A percentile compares a stretch with the other conserved stretches of the same genome.
Conservation (phyloP, 1,140 invertebrate genomes). For the Drosophila sturtevanti region DNA sequence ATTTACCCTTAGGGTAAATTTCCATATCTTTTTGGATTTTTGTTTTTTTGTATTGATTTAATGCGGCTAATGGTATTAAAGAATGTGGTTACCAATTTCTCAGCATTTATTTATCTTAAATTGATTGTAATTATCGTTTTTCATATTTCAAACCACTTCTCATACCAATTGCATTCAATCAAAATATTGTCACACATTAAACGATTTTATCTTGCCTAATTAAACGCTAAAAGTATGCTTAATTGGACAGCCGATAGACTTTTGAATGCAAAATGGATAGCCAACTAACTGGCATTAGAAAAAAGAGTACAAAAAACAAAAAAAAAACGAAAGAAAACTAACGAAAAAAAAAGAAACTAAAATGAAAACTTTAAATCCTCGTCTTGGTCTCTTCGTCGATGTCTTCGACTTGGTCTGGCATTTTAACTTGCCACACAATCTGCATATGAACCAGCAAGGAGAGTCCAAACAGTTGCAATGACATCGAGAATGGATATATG, state of each 20-base stretch:
- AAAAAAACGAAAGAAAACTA: neutral
- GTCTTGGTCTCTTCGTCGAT: neutral
- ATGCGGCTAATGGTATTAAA: neutral
- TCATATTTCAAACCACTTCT: neutral
- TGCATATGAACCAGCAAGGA: conserved; percentile 55
- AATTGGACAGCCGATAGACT: conserved; percentile 77
- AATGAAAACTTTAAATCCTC: conserved; percentile 42
- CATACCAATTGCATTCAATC: conserved; percentile 21
- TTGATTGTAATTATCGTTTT: conserved; percentile 2
- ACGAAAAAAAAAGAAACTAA: conserved; percentile 25
- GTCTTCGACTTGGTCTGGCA: conserved; percentile 35
- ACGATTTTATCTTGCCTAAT: conserved; percentile 68
- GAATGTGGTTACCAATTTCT: neutral
- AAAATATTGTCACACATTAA: conserved; percentile 47
- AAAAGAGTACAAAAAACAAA: neutral
- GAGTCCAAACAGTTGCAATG: conserved; percentile 30
- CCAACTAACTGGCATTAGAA: conserved; percentile 20
- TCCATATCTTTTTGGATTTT: too few relatives aligned
- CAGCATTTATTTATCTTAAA: neutral
- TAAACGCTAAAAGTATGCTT: conserved; percentile 75
- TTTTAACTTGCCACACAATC: conserved; percentile 66
- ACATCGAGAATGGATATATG: conserved; percentile 56
- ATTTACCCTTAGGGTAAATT: too few relatives aligned
- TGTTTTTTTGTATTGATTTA: too few relatives aligned
- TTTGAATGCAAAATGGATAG: conserved; percentile 58